Evolutionary conservation across 2,888 invertebrate species (phyloP).

Genomic region (Hipparchia sbordonii): DNA sequence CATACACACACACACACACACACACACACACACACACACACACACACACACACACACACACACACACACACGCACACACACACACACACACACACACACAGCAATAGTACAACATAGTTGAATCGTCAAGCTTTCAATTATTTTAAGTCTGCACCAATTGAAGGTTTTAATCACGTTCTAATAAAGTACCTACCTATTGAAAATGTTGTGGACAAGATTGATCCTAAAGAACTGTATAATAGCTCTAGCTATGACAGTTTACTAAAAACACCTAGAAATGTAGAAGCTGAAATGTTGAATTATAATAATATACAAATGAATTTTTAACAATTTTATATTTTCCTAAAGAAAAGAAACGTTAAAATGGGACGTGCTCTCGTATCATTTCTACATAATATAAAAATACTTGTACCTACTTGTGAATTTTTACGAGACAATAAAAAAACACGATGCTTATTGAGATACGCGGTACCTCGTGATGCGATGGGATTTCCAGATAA

Average conservation of each 20-base stretch:
- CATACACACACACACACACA: no score
- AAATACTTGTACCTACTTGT: not conserved
- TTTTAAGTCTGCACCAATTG: no score
- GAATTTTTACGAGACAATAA: constrained; percentile 15
- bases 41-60: no score
- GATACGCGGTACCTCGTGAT: constrained; percentile 11
- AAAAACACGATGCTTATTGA: constrained; percentile 10
- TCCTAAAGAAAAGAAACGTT: not conserved
- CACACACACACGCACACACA: no score
- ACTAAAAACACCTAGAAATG: not conserved
- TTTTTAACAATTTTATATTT: not conserved
- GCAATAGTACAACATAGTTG: no score
- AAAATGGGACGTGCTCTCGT: not conserved
- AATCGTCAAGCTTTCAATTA: no score
- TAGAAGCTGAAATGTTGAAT: not conserved
- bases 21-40: no score
- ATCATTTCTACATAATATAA: constrained; percentile 1
- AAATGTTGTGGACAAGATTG: no score
- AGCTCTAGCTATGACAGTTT: not conserved
- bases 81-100: no score
- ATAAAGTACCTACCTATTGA: no score
- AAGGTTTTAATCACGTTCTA: no score
- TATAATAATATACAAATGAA: not conserved
- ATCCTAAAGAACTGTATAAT: no score
- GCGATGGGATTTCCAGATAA: constrained; percentile 16